phyloP scores from a whole-genome alignment of 2,888 invertebrate species.

The Cecidostiba fungosa region DNA sequence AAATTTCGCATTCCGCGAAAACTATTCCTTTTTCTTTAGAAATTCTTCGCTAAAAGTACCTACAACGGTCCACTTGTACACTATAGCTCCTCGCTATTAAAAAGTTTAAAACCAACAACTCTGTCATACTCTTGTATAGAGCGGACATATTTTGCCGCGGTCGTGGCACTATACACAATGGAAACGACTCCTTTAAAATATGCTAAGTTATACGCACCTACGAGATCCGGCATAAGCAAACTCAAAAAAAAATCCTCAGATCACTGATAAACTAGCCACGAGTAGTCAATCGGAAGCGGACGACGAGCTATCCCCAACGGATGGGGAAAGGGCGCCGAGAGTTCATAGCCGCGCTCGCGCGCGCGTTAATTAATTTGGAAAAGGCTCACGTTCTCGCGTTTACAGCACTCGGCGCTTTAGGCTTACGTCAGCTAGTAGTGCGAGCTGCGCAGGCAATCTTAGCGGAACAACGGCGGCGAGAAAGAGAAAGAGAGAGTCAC shows the following conservation, averaged over 20 bases:
- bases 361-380: conserved; percentile 70
- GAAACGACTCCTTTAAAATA: not conserved
- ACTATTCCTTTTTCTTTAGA: conserved; percentile 57
- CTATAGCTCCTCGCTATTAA: conserved; percentile 20
- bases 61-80: conserved; percentile 19
- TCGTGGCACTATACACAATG: not conserved
- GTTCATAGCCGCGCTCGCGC: not conserved
- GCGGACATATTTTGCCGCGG: not conserved
- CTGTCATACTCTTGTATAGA: not conserved
- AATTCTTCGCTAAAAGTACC: conserved; percentile 57
- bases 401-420: conserved; percentile 62
- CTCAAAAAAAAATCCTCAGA: not conserved
- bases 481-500: conserved; percentile 66
- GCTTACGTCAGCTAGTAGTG: not conserved
- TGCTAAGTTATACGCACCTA: not conserved
- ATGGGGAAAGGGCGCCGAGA: conserved; percentile 13
- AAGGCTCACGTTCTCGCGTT: conserved; percentile 61
- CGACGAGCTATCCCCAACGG: not conserved
- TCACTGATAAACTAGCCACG: not conserved
- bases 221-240: not conserved
- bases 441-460: conserved; percentile 48
- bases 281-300: conserved; percentile 23
- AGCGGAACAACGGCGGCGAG: conserved; percentile 65
- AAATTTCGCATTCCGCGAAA: conserved; percentile 48
- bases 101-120: conserved; percentile 19